A percentile compares a stretch with the other conserved stretches of the same genome.
Conservation (phyloP, 2,888 invertebrate species). For the Boloria euphrosyne region DNA sequence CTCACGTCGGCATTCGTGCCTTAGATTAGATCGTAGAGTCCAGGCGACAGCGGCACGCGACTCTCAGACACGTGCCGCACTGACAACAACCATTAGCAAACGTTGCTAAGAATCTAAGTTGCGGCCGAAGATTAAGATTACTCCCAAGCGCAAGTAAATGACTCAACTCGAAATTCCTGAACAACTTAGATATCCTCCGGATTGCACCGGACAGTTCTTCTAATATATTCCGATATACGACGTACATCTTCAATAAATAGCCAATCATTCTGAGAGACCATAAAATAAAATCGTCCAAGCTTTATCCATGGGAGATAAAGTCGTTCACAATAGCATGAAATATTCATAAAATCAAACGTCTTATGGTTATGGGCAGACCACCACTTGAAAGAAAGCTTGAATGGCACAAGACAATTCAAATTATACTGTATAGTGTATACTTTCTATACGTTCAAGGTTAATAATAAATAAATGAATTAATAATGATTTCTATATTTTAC, state of each 20-base stretch:
- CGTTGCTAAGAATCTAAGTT: conserved; percentile 43
- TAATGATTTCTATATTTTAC: not conserved
- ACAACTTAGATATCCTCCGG: conserved; percentile 19
- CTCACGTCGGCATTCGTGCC: conserved; percentile 72
- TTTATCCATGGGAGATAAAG: conserved; percentile 65
- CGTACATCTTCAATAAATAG: conserved; percentile 36
- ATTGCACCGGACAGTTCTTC: conserved; percentile 7
- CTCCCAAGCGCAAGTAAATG: conserved; percentile 38
- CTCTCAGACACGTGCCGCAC: conserved; percentile 52
- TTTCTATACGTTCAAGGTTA: not conserved
- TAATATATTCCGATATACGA: conserved; percentile 30
- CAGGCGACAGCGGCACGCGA: conserved; percentile 71
- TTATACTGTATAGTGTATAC: conserved; percentile 39
- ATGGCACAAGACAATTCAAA: conserved; percentile 5
- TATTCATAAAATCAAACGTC: conserved; percentile 66
- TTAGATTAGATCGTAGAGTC: conserved; percentile 67
- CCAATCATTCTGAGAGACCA: conserved; percentile 38
- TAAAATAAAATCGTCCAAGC: conserved; percentile 55
- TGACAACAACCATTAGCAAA: conserved; percentile 47
- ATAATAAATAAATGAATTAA: not conserved
- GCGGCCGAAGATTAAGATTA: conserved; percentile 40
- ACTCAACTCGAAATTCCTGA: conserved; percentile 32
- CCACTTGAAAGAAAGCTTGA: conserved; percentile 17
- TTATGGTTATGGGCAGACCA: conserved; percentile 22
- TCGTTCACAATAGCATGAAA: conserved; percentile 77